phyloP scores from a whole-genome alignment of 92 coral and sea anemone species.

The Umimayanthus kanabou region DNA sequence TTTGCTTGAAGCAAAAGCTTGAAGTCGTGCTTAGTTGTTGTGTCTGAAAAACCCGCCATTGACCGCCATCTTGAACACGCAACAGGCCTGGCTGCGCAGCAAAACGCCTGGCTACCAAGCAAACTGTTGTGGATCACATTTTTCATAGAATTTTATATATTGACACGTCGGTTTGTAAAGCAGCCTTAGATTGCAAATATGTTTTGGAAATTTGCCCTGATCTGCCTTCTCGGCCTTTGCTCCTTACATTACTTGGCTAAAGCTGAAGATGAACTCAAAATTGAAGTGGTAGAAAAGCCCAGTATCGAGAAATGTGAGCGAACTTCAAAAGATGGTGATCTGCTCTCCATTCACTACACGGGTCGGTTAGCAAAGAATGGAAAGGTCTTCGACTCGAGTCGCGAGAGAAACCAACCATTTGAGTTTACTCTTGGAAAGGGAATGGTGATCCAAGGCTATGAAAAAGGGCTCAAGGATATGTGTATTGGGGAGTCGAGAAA shows the following conservation, averaged over 20 bases:
- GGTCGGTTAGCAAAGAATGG: conserved; percentile 77
- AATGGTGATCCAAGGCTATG: conserved; percentile 97
- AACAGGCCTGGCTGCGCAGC: conserved; percentile 28
- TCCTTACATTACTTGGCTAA: background rate
- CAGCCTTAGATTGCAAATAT: conserved; percentile 15
- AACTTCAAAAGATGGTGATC: conserved; percentile 71
- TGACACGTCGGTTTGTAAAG: conserved; percentile 26
- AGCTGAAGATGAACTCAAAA: conserved; percentile 66
- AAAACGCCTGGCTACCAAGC: conserved; percentile 19
- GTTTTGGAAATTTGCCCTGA: conserved; percentile 7
- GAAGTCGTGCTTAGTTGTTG: background rate
- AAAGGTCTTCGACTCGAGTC: conserved; percentile 86
- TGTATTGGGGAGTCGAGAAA: conserved; percentile 95
- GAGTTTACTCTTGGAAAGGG: conserved; percentile 96
- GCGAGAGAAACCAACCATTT: conserved; percentile 74
- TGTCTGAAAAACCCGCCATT: conserved; percentile 24
- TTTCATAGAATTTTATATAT: too few species aligned
- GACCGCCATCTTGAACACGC: conserved; percentile 31
- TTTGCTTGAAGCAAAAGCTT: background rate
- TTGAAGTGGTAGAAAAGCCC: conserved; percentile 83
- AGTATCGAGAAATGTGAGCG: conserved; percentile 65
- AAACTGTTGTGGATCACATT: background rate
- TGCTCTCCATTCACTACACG: conserved; percentile 82
- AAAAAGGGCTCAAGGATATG: conserved; percentile 93
- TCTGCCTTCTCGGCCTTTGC: conserved; percentile 16